Conservation (phyloP, 2,797 vertebrate genomes). For the Sarcophilus harrisii region DNA sequence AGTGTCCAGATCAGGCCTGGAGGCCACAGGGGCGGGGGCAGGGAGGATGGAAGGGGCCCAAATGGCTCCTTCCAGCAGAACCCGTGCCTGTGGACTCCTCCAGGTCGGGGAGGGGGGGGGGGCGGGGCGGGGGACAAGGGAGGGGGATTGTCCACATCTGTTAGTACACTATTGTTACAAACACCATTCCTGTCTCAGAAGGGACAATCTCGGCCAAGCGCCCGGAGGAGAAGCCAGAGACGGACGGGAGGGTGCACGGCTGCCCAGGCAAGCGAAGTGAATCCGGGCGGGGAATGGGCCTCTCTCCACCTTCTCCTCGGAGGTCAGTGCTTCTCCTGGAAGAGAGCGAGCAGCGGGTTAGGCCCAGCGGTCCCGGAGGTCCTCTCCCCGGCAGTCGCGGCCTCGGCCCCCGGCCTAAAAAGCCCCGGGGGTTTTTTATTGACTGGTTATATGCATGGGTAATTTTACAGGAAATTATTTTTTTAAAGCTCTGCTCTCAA, state of each 20-base stretch:
- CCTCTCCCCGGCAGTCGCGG: not conserved
- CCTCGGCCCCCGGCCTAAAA: not conserved
- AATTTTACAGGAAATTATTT: not conserved
- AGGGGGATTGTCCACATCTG: constrained; percentile 78
- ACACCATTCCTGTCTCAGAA: constrained; percentile 80
- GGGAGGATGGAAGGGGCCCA: not conserved
- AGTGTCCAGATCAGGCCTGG: not conserved
- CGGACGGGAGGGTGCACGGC: constrained; percentile 48
- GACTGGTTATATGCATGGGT: too few species aligned
- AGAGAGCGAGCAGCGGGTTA: constrained; percentile 45
- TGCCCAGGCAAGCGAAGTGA: constrained; percentile 65
- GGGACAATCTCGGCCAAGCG: constrained; percentile 81
- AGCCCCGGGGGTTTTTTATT: too few species aligned
- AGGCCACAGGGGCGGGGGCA: not conserved
- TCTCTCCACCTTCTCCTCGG: constrained; percentile 69
- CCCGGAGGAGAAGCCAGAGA: constrained; percentile 70
- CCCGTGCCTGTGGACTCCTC: constrained; percentile 50
- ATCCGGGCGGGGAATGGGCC: constrained; percentile 65
- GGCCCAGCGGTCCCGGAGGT: not conserved
- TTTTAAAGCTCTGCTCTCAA: not conserved
- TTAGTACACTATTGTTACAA: constrained; percentile 72
- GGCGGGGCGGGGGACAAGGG: not conserved
- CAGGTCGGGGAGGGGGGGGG: constrained; percentile 43
- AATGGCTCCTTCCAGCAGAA: constrained; percentile 28
- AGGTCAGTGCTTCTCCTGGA: constrained; percentile 88